These are phyloP conservation scores for Melanotaenia duboulayi DNA, from an alignment of 2,113 vertebrate species.

Conservation along the genomic window DNA sequence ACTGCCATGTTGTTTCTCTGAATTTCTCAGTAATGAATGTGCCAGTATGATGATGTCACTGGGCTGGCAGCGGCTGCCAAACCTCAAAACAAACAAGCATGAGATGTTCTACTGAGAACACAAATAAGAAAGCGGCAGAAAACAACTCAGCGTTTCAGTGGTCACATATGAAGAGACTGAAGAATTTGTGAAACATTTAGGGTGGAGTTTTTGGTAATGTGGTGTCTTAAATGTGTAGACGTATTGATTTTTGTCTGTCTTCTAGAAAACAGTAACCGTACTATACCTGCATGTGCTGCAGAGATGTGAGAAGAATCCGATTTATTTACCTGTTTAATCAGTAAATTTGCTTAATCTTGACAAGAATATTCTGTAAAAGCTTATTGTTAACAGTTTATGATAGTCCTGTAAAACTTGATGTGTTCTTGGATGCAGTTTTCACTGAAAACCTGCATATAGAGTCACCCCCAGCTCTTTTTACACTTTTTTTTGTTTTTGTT, in stretches of 20 bases:
- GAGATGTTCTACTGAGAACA: slow-evolving; percentile 33
- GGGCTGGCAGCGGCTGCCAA: slow-evolving; percentile 56
- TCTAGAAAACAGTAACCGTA: too few relatives aligned
- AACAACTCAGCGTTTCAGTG: slow-evolving; percentile 27
- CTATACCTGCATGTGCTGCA: too few relatives aligned
- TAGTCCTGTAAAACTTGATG: too few relatives aligned
- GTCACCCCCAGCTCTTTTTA: too few relatives aligned
- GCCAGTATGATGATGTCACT: slow-evolving; percentile 59
- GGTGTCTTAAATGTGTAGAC: neutral
- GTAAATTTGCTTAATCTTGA: too few relatives aligned
- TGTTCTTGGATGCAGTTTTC: too few relatives aligned
- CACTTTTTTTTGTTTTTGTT: too few relatives aligned
- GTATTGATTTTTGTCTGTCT: neutral
- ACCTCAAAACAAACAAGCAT: slow-evolving; percentile 42
- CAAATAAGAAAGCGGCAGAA: slow-evolving; percentile 42
- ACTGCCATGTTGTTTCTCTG: slow-evolving; percentile 47
- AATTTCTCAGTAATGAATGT: slow-evolving; percentile 37
- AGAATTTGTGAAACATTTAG: slow-evolving; percentile 24
- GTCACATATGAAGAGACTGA: slow-evolving; percentile 4
- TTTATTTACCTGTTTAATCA: too few relatives aligned
- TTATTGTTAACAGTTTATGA: too few relatives aligned
- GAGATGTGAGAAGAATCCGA: too few relatives aligned
- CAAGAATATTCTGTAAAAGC: too few relatives aligned
- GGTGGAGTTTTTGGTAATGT: neutral
- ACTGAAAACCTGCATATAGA: too few relatives aligned